These are phyloP conservation scores for Betta splendens DNA, from an alignment of 2,797 vertebrate genomes.

Conservation along the genomic window DNA sequence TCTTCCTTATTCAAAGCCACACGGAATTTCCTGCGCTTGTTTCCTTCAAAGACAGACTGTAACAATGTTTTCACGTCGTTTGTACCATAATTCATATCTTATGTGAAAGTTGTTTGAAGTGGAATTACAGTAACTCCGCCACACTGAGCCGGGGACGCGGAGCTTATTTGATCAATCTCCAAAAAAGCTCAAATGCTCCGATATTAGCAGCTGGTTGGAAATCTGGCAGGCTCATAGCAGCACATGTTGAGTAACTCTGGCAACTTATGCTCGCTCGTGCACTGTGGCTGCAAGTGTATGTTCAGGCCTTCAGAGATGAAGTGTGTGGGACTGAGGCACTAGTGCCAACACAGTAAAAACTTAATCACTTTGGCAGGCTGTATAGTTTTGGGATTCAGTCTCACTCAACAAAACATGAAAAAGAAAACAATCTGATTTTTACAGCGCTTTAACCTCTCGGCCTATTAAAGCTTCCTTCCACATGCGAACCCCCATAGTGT, in stretches of 20 bases:
- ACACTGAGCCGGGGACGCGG: constrained; percentile 11
- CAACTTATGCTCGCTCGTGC: constrained; percentile 71
- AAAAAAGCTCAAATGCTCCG: constrained; percentile 68
- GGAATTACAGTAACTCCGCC: constrained; percentile 33
- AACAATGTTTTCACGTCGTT: constrained; percentile 42
- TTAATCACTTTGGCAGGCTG: constrained; percentile 74
- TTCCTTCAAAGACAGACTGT: constrained; percentile 22
- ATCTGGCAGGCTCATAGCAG: constrained; percentile 72
- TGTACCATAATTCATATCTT: constrained; percentile 24
- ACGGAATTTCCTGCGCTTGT: constrained; percentile 31
- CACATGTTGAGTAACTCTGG: constrained; percentile 76
- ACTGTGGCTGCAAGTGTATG: constrained; percentile 61
- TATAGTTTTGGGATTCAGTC: constrained; percentile 70
- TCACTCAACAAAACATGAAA: constrained; percentile 73
- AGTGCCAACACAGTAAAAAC: constrained; percentile 75
- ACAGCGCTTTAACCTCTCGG: constrained; percentile 52
- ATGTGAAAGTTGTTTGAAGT: constrained; percentile 42
- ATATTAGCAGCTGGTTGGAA: constrained; percentile 78
- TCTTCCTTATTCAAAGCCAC: constrained; percentile 11
- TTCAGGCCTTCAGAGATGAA: constrained; percentile 72
- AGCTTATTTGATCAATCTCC: constrained; percentile 65
- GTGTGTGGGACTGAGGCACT: constrained; percentile 68
- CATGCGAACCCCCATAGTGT: constrained; percentile 56
- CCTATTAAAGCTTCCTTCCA: constrained; percentile 55
- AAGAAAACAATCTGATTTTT: constrained; percentile 73